phyloP scores from a whole-genome alignment of 2,888 invertebrate genomes.

The Eupithecia vulgata region DNA sequence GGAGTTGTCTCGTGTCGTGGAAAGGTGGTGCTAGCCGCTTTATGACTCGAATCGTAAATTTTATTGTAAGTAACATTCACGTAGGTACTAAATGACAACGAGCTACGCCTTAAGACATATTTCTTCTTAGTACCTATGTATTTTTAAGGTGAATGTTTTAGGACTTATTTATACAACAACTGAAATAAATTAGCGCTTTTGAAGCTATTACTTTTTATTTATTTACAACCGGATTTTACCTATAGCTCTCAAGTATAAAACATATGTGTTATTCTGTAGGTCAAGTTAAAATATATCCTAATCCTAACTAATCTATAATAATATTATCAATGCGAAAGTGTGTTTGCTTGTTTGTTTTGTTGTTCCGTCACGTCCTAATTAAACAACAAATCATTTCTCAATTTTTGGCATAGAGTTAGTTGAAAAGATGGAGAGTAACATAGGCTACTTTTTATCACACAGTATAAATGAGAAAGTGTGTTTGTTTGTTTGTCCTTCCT shows the following conservation, averaged over 20 bases:
- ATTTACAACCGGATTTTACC: neutral
- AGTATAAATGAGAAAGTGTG: too few species aligned
- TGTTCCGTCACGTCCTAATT: too few species aligned
- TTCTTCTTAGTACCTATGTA: neutral
- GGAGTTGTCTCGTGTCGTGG: constrained; percentile 22
- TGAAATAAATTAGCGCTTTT: neutral
- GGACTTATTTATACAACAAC: neutral
- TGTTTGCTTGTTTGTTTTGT: too few species aligned
- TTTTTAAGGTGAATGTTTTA: constrained; percentile 3
- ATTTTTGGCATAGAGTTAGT: too few species aligned
- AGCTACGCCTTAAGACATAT: constrained; percentile 19
- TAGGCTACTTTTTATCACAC: too few species aligned
- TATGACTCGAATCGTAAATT: constrained; percentile 36
- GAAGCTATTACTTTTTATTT: neutral
- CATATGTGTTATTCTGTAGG: too few species aligned
- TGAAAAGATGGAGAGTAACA: too few species aligned
- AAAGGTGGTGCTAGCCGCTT: constrained; percentile 28
- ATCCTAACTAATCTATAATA: too few species aligned
- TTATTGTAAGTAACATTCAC: constrained; percentile 20
- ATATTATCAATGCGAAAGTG: too few species aligned
- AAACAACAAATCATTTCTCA: too few species aligned
- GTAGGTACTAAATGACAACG: constrained; percentile 17
- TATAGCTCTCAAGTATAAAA: neutral
- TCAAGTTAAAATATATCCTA: too few species aligned
- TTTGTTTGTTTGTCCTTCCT: too few species aligned